These are phyloP conservation scores for Macaria notata DNA, from an alignment of 2,888 invertebrate genomes.

Conservation along the genomic window DNA sequence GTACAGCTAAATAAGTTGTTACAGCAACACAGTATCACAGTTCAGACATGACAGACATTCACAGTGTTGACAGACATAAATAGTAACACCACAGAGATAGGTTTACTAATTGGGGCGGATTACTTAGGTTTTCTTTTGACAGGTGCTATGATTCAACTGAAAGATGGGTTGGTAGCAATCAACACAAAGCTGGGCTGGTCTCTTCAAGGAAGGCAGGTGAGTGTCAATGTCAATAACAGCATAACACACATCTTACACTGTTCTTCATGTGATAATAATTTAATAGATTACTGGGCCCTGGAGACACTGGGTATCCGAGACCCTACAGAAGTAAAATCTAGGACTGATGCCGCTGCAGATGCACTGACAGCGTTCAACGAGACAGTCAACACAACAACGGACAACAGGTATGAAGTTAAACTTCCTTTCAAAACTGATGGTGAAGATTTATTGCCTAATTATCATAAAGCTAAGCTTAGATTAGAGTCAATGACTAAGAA, in stretches of 20 bases:
- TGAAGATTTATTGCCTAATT: no score
- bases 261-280: not conserved
- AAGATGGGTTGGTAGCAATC: not conserved
- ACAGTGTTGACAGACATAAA: slow-evolving; percentile 1
- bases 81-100: not conserved
- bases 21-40: slow-evolving; percentile 3
- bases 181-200: slow-evolving; percentile 8
- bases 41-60: no score
- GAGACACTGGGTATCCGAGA: slow-evolving; percentile 6
- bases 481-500: not conserved
- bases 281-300: slow-evolving; percentile 4
- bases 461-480: no score
- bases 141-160: not conserved
- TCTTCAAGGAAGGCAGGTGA: slow-evolving; percentile 2
- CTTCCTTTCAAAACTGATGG: slow-evolving; percentile 6
- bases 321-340: slow-evolving; percentile 3
- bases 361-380: slow-evolving; percentile 1
- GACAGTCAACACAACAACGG: not conserved
- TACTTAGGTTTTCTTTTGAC: slow-evolving; percentile 2
- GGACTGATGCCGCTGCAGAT: not conserved
- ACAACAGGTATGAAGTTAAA: slow-evolving; percentile 9
- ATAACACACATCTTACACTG: no score
- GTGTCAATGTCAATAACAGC: no score
- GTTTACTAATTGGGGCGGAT: not conserved
- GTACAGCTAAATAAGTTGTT: no score